Percentiles rank a stretch among this genome's conserved stretches.
phyloP scores from a whole-genome alignment of 2,888 invertebrate genomes.

The Pomacea canaliculata region DNA sequence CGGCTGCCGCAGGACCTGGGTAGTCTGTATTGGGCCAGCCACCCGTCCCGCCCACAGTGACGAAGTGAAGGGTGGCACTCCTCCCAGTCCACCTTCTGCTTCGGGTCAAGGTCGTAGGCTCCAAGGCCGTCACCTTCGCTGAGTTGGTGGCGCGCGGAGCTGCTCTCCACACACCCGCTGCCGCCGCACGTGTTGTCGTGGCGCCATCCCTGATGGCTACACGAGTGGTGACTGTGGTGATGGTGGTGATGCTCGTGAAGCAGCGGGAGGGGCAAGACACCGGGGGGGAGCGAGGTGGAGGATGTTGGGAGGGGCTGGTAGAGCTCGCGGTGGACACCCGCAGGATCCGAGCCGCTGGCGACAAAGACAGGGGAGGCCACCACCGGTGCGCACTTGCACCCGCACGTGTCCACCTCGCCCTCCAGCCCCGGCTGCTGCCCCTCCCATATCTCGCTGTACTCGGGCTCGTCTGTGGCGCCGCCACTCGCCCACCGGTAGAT shows the following conservation, averaged over 20 bases:
- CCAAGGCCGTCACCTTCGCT: too few relatives aligned
- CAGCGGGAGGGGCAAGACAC: not conserved
- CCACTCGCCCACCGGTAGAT: constrained; percentile 10
- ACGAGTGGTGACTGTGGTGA: not conserved
- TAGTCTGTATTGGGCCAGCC: constrained; percentile 21
- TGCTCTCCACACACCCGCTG: too few relatives aligned
- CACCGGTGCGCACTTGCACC: not conserved
- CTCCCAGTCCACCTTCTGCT: not conserved
- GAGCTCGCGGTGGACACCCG: not conserved
- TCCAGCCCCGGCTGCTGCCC: not conserved
- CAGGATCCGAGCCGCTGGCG: not conserved
- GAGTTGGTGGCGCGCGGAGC: too few relatives aligned
- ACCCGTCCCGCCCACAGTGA: constrained; percentile 8
- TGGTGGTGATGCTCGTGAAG: not conserved
- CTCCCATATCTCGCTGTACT: constrained; percentile 24
- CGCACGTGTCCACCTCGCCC: not conserved
- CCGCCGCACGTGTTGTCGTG: too few relatives aligned
- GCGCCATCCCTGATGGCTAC: too few relatives aligned
- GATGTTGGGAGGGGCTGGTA: constrained; percentile 7
- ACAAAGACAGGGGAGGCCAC: not conserved
- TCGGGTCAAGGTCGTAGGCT: constrained; percentile 7
- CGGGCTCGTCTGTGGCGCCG: not conserved
- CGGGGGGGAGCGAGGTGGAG: not conserved
- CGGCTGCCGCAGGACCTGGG: not conserved
- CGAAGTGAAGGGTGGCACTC: not conserved